Conservation (phyloP, 2,888 invertebrate species). For the Glyphotaelius pellucidus region DNA sequence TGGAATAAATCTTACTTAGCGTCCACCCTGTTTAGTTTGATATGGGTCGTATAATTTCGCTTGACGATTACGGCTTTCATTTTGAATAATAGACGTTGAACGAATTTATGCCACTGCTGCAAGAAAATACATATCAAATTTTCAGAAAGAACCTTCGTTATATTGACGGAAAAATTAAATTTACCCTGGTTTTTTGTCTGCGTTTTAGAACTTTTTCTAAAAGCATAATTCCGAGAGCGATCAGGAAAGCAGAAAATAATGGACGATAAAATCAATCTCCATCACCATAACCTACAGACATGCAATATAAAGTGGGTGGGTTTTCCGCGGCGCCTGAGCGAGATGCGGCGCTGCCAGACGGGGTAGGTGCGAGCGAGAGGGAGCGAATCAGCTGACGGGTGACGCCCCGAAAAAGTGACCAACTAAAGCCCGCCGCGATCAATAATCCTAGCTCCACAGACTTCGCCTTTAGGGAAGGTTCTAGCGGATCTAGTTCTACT, state of each 20-base stretch:
- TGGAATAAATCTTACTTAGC: conserved; percentile 41
- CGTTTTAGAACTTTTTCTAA: not conserved
- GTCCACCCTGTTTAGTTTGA: conserved; percentile 24
- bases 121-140: not conserved
- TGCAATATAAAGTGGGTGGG: conserved; percentile 57
- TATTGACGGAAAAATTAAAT: not conserved
- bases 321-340: conserved; percentile 44
- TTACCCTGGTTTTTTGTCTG: not conserved
- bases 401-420: conserved; percentile 66
- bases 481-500: conserved; percentile 22
- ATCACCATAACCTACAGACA: conserved; percentile 53
- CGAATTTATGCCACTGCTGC: not conserved
- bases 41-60: conserved; percentile 28
- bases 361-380: conserved; percentile 28
- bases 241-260: conserved; percentile 49
- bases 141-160: not conserved
- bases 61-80: not conserved
- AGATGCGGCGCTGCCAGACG: conserved; percentile 36
- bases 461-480: conserved; percentile 42
- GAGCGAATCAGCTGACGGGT: conserved; percentile 63
- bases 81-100: not conserved
- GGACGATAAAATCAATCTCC: conserved; percentile 62
- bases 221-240: conserved; percentile 16
- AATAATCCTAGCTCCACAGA: conserved; percentile 59
- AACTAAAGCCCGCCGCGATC: conserved; percentile 58